Evolutionary conservation across 2,113 vertebrate genomes (phyloP), one percentile per base, ranked within the genome.

Genomic region (Accipiter virgatus): DNA sequence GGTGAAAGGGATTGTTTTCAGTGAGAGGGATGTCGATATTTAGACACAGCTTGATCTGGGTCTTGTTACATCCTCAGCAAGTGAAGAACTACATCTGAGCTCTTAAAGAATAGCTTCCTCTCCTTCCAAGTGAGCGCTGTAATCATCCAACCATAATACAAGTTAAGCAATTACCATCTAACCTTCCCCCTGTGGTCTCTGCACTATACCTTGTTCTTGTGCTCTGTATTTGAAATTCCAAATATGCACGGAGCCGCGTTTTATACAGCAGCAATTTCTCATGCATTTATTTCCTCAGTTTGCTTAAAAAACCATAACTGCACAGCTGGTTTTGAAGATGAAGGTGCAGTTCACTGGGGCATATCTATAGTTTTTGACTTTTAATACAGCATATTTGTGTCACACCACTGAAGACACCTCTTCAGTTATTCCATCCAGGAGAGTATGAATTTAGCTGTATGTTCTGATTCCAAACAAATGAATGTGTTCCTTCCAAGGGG

Each of bases 171-270:
- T 17, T 70, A 65, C 55, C 59, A 25, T 47, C 53, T 93, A 90
- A 77, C 93, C 81, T 82, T 67, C 42, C 70, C 59, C 23, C 59
- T 52, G 38, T 31, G 62, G 52, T 56, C 20, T 38, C 47, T 63
- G 62, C 6, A 5, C 59, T 58, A 34, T 70, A 27, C 58, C 73
- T 77, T 36, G 18, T 50, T 58, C 68, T 63, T 63, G 47, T 22
- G 36, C 68, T 78, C 55, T 48, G 22, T 15, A 7, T 73, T 75
- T 93, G 36, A 19, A 79, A 66, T 50, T 73, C 62, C 70, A 53
- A 52, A 21, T 3, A 7, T 5, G 12, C n/a, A 15, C 0, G 0
- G 61, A 91, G 36, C 45, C 0, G 0, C 40, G 11, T 31, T 88
- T 81, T 25, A 47, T 4, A 5, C 34, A 79, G 65, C 81, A 48